These are phyloP conservation scores for Metallyticus violacea DNA, from an alignment of 2,888 invertebrate species.

Conservation along the genomic window DNA sequence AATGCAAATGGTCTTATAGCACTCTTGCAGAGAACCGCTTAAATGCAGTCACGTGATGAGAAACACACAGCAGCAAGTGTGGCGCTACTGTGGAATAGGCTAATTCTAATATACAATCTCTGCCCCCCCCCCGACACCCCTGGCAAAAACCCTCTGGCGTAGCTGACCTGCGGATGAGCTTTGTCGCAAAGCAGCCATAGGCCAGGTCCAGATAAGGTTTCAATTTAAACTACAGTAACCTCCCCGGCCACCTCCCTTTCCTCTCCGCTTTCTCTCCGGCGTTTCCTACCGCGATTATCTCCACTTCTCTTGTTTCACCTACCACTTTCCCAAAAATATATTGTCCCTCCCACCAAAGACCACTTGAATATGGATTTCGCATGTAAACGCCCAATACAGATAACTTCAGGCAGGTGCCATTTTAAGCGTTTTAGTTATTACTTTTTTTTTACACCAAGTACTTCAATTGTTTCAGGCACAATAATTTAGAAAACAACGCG, in stretches of 20 bases:
- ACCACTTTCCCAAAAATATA: background rate
- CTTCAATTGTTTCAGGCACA: background rate
- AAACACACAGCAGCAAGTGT: background rate
- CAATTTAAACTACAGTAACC: slow-evolving; percentile 34
- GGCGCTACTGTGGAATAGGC: background rate
- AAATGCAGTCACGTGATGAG: background rate
- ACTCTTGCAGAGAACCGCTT: background rate
- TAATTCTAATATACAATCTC: slow-evolving; percentile 22
- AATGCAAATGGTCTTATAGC: background rate
- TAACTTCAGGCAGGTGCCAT: background rate
- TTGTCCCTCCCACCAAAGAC: background rate
- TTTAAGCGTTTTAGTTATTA: background rate
- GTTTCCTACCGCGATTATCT: slow-evolving; percentile 3
- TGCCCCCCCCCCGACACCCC: background rate
- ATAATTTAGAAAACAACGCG: too few species aligned
- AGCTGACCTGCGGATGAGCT: slow-evolving; percentile 8
- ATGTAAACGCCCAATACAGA: background rate
- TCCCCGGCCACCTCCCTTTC: background rate
- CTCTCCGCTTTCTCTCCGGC: background rate
- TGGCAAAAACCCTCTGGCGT: slow-evolving; percentile 18
- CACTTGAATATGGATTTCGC: background rate
- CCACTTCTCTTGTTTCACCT: background rate
- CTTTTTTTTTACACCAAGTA: background rate
- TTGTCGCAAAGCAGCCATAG: slow-evolving; percentile 17
- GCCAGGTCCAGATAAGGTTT: slow-evolving; percentile 34